Conservation (phyloP, 2,888 invertebrate genomes). For the Napeogenes inachia region DNA sequence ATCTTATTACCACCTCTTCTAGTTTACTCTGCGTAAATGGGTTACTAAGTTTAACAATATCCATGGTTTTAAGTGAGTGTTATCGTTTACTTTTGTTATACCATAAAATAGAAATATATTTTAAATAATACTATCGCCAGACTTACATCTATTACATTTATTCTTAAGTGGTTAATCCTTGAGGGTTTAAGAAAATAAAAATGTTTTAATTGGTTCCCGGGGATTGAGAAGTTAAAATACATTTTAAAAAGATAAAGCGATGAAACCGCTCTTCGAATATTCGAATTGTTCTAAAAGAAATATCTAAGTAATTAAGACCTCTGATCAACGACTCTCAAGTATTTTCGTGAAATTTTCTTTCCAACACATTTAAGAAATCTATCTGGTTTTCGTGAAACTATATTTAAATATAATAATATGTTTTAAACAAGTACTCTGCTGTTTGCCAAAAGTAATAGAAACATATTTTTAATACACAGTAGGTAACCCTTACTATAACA, state of each 20-base stretch:
- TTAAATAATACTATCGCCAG: no score
- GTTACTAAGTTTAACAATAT: conserved; percentile 12
- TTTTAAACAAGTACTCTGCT: neutral
- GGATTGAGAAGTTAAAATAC: conserved; percentile 34
- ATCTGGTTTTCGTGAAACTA: conserved; percentile 12
- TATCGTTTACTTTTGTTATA: neutral
- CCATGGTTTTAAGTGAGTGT: neutral
- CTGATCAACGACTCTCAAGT: conserved; percentile 18
- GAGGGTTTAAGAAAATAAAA: conserved; percentile 20
- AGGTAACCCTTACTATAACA: neutral
- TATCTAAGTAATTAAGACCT: conserved; percentile 33
- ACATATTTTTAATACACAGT: no score
- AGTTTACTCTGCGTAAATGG: conserved; percentile 13
- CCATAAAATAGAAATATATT: no score
- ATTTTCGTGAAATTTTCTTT: conserved; percentile 19
- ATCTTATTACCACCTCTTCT: conserved; percentile 18
- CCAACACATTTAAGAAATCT: conserved; percentile 24
- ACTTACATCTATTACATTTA: no score
- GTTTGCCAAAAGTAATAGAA: no score
- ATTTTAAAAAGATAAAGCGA: conserved; percentile 25
- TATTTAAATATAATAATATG: neutral
- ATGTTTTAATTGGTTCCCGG: conserved; percentile 33
- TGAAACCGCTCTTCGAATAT: conserved; percentile 26
- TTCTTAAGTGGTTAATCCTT: neutral
- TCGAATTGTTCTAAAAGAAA: conserved; percentile 31